These are phyloP conservation scores for Neotragus pygmaeus DNA, from an alignment of 2,113 vertebrate genomes.

Conservation along the genomic window DNA sequence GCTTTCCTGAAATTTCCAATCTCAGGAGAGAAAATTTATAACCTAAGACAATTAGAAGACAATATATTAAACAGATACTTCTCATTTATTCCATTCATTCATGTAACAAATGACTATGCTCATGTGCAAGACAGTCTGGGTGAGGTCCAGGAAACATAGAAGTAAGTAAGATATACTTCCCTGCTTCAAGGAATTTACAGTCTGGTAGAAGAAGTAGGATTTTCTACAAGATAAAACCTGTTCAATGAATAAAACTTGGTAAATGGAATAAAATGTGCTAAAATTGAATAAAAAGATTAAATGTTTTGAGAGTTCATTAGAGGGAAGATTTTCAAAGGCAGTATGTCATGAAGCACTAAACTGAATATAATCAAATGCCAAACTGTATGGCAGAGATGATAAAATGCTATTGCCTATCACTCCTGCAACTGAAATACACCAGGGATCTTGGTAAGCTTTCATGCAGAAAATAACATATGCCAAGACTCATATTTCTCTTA, in stretches of 20 bases:
- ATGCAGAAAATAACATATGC: slow-evolving; percentile 33
- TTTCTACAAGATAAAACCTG: background rate
- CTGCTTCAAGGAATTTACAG: background rate
- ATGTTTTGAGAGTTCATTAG: background rate
- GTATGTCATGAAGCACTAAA: slow-evolving; percentile 8
- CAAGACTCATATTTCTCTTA: slow-evolving; percentile 45
- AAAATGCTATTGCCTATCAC: slow-evolving; percentile 54
- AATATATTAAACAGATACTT: background rate
- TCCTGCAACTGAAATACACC: slow-evolving; percentile 34
- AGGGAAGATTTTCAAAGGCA: background rate
- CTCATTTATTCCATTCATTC: background rate
- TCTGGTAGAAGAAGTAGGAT: background rate
- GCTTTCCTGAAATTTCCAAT: background rate
- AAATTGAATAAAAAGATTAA: slow-evolving; percentile 32
- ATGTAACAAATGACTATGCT: background rate
- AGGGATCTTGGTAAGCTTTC: slow-evolving; percentile 19
- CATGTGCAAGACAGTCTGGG: background rate
- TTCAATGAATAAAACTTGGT: background rate
- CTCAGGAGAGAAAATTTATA: background rate
- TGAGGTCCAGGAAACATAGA: background rate
- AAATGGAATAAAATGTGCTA: background rate
- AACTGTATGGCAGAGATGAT: slow-evolving; percentile 16
- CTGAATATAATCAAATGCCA: slow-evolving; percentile 43
- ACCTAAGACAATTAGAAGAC: background rate
- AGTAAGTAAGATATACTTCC: background rate